A percentile compares a stretch with the other conserved stretches of the same genome.
phyloP scores from a whole-genome alignment of 1,140 invertebrate species.

The Luehdorfia chinensis region DNA sequence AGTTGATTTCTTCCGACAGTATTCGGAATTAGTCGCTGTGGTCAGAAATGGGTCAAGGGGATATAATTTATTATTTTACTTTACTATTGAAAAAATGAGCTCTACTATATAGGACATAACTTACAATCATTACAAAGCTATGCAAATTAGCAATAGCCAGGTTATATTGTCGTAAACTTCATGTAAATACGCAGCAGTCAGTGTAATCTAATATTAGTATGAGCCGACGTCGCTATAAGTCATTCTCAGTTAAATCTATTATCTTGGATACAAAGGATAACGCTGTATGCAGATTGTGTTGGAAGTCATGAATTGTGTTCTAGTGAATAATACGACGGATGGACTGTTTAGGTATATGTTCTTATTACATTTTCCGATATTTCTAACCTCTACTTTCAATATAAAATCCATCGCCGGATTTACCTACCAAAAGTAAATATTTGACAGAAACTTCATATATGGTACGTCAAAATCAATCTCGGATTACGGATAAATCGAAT shows the following conservation, averaged over 20 bases:
- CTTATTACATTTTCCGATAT: background rate
- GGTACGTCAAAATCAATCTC: too few relatives aligned
- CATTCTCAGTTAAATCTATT: constrained; percentile 11
- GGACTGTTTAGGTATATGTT: background rate
- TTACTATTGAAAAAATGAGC: too few relatives aligned
- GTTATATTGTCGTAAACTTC: constrained; percentile 39
- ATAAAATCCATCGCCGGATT: too few relatives aligned
- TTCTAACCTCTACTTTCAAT: too few relatives aligned
- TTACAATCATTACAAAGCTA: constrained; percentile 30
- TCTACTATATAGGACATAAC: constrained; percentile 14
- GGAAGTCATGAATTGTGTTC: constrained; percentile 1
- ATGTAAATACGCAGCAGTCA: constrained; percentile 13
- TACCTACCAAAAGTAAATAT: too few relatives aligned
- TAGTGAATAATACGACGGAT: background rate
- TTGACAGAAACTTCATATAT: too few relatives aligned
- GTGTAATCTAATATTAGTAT: constrained; percentile 26
- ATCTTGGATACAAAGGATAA: constrained; percentile 14
- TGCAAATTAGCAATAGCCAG: constrained; percentile 30
- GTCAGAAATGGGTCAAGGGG: too few relatives aligned
- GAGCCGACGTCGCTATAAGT: constrained; percentile 10
- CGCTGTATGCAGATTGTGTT: constrained; percentile 7
- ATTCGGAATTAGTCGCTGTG: too few relatives aligned
- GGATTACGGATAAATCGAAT: too few relatives aligned
- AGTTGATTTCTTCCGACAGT: too few relatives aligned
- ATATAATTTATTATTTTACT: too few relatives aligned